Evolutionary conservation across 1,140 invertebrate species (phyloP), one percentile per base, ranked within the genome.

Genomic region (Drosophila athabasca): DNA sequence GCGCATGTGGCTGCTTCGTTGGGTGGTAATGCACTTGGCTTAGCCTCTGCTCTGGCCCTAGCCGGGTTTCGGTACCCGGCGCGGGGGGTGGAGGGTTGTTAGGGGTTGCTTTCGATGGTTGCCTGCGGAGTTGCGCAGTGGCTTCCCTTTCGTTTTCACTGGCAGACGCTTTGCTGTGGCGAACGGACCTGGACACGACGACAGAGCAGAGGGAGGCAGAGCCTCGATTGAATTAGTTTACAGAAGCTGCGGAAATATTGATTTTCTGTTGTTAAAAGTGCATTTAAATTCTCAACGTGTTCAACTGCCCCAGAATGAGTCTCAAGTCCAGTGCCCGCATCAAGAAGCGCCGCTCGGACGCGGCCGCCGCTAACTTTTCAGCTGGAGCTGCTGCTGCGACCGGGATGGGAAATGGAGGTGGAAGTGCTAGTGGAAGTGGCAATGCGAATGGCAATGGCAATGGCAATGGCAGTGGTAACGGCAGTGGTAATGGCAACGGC

Each of bases 21-120:
- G 82, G 79, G 82, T 70, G 83, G 75, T 55, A 71, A 80, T 87
- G 83, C 82, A 88, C 83, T 87, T 87, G 83, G 82, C 82, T 87
- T 87, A 87, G 83, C 70, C 57, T 26, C 41, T 66, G 60, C 58
- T 52, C 60, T 74, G 74, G 74, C 43, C 60, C 60, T 74, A 64
- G 74, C 43, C 60, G 17, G 17, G 17, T 19, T 19, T 19, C 17
- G 17, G 17, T 19, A 19, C 17, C 41, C 11, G 48, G 39, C 39
- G 29, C n/a, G 17, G 50, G 65, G 54, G 24, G 44, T 26, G 46
- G 22, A 45, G 57, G 58, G 43, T 44, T 75, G 31, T 76, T 88
- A 89, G 50, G 83, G 83, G 83, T 88, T 76, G 83, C 61, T 83
- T 65, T 57, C 43, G 29, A 19, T 51, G 49, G 84, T 88, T 89